phyloP scores from a whole-genome alignment of 2,888 invertebrate species.

The Axea sp. region DNA sequence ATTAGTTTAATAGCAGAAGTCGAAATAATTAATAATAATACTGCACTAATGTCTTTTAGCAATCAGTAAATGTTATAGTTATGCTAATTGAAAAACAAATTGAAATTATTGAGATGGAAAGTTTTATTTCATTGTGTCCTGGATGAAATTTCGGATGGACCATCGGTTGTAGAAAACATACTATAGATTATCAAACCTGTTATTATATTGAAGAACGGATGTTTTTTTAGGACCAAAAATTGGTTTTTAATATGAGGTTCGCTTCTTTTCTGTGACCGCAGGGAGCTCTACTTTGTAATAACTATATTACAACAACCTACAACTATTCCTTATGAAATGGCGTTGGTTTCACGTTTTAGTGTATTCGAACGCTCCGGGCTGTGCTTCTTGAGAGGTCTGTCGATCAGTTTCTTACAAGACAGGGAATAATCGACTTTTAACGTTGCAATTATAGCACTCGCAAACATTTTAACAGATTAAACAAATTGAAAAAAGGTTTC shows the following conservation, averaged over 20 bases:
- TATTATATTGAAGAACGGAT: constrained; percentile 76
- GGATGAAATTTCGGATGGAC: constrained; percentile 64
- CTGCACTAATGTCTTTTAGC: no score
- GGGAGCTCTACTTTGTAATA: constrained; percentile 75
- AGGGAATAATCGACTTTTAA: constrained; percentile 53
- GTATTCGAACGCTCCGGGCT: constrained; percentile 34
- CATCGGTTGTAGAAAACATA: constrained; percentile 77
- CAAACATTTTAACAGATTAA: constrained; percentile 33
- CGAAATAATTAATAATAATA: no score
- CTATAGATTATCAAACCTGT: constrained; percentile 78
- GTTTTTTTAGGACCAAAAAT: constrained; percentile 78
- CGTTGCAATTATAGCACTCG: constrained; percentile 42
- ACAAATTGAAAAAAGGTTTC: constrained; percentile 29
- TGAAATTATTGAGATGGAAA: no score
- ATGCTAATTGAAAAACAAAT: constrained; percentile 75
- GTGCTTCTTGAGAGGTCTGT: constrained; percentile 53
- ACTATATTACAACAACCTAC: constrained; percentile 77
- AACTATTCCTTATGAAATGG: constrained; percentile 66
- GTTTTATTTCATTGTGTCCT: no score
- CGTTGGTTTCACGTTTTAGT: constrained; percentile 41
- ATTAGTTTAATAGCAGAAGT: no score
- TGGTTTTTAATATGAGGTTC: constrained; percentile 79
- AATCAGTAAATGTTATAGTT: constrained; percentile 72
- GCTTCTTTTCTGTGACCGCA: constrained; percentile 74
- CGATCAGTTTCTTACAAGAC: constrained; percentile 52